These are phyloP conservation scores for Willisornis vidua DNA, from an alignment of 2,113 vertebrate species.

Conservation along the genomic window DNA sequence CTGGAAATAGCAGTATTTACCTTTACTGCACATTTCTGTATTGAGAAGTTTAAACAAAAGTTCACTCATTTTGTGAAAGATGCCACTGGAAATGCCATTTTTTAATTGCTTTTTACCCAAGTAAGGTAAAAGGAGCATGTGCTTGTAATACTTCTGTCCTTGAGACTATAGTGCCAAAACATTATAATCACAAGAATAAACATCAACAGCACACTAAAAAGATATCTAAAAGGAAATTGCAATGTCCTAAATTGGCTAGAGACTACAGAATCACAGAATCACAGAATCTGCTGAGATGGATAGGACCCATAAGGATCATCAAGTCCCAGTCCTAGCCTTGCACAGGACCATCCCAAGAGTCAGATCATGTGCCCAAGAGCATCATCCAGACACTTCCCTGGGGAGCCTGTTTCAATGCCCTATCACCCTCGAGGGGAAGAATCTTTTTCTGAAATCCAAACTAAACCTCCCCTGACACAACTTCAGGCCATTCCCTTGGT, in stretches of 20 bases:
- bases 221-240: not conserved
- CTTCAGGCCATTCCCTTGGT: not conserved
- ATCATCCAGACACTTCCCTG: not conserved
- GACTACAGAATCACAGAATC: not conserved
- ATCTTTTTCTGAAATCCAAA: not conserved
- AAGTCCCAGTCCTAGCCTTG: not conserved
- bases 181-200: not conserved
- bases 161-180: not conserved
- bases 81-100: not conserved
- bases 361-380: not conserved
- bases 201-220: fast-evolving
- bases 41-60: not conserved
- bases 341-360: not conserved
- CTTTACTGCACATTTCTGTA: not conserved
- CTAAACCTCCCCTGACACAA: not conserved
- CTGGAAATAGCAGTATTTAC: not conserved
- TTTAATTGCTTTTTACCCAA: not conserved
- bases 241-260: not conserved
- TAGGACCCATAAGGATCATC: not conserved
- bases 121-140: not conserved
- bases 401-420: not conserved
- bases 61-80: not conserved
- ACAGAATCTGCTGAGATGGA: not conserved
- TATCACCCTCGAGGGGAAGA: not conserved
- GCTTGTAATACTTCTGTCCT: not conserved